Evolutionary conservation across 2,113 vertebrate species (phyloP), one percentile per base, ranked within the genome.

Genomic region (Empidonax alnorum): DNA sequence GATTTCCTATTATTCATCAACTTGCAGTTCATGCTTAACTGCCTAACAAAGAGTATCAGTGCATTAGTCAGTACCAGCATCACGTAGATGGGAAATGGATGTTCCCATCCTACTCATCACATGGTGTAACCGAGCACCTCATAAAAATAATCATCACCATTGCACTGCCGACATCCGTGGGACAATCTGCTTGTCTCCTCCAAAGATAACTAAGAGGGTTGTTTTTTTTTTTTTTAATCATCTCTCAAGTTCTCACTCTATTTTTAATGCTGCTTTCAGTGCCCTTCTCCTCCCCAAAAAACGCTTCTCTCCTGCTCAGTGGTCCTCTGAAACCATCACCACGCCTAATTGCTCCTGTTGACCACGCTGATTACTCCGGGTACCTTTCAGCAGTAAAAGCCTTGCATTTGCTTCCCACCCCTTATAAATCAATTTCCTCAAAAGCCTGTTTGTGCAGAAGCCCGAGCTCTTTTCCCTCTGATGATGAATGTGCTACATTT

Each of bases 341-440:
- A 90, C 12, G 24, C 89, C 27, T 95, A 96, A 97, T 96, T 96
- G 93, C 90, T 96, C 92, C 92, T 96, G 93, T 93, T 95, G 96
- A 94, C 96, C 94, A 76, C 33, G 73, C 92, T 95, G 96, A 96
- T 97, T 93, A 94, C 83, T 95, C 83, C n/a, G 7, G 76, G 90
- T 94, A 87, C 66, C 86, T 95, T 96, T 94, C 76, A 97, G 95
- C 81, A 89, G 94, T 96, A 93, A 96, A 95, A 86, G 94, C 62
- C 81, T 87, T 95, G 88, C 88, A 82, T 93, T 95, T 91, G 89
- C 95, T 90, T 94, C 72, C 92, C 58, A 4, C 96, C 96, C 94
- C 88, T 96, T 97, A 97, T 95, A 96, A 96, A 84, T 96, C 94
- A 96, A 96, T 96, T 97, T 96, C 85, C 92, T 95, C 92, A 97